Evolutionary conservation across 2,888 invertebrate genomes (phyloP).

Genomic region (Sisyra nigra): DNA sequence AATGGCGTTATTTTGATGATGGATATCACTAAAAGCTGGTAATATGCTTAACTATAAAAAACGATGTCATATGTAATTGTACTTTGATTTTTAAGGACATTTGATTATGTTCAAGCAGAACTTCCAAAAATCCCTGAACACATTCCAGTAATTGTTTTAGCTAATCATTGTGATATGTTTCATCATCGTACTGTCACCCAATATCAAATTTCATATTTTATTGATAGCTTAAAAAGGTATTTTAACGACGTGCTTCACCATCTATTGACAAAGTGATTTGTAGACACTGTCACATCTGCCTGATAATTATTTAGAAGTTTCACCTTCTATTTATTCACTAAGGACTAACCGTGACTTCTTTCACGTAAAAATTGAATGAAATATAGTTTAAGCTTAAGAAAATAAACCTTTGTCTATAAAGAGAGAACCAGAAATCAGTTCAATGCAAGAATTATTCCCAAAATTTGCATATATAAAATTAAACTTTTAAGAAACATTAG

Average conservation of each 20-base stretch:
- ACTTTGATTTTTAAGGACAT: conserved; percentile 60
- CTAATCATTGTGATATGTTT: conserved; percentile 94
- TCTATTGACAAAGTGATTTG: too few relatives aligned
- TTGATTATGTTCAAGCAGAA: conserved; percentile 85
- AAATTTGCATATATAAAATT: too few relatives aligned
- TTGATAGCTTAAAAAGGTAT: conserved; percentile 43
- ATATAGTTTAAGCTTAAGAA: not conserved
- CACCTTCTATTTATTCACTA: too few relatives aligned
- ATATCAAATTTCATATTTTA: conserved; percentile 52
- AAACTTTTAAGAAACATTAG: too few relatives aligned
- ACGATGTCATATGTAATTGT: not conserved
- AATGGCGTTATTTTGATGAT: conserved; percentile 87
- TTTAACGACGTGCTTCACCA: too few relatives aligned
- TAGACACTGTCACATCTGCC: too few relatives aligned
- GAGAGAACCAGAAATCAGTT: too few relatives aligned
- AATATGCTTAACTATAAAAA: conserved; percentile 16
- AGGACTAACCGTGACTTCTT: not conserved
- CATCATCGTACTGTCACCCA: conserved; percentile 75
- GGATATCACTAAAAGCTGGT: conserved; percentile 92
- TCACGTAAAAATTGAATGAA: not conserved
- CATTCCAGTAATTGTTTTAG: conserved; percentile 73
- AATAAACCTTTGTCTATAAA: too few relatives aligned
- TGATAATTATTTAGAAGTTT: too few relatives aligned
- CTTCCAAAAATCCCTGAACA: conserved; percentile 62
- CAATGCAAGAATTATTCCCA: too few relatives aligned